Conservation (phyloP, 2,113 vertebrate genomes). For the Bagarius yarrelli region DNA sequence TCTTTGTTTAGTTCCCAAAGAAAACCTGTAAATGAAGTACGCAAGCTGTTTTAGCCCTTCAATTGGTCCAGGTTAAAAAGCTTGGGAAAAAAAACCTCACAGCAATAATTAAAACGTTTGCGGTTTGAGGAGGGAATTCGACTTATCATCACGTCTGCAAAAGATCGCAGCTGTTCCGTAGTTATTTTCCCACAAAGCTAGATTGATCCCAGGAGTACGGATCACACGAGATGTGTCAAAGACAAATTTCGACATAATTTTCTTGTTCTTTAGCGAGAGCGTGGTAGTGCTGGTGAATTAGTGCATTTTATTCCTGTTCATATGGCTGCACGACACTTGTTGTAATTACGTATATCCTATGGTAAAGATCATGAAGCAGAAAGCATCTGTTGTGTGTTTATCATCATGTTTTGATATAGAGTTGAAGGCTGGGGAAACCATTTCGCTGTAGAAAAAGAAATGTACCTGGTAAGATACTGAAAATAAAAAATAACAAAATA, state of each 20-base stretch:
- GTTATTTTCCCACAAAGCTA: conserved; percentile 68
- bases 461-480: background rate
- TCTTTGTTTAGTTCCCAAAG: background rate
- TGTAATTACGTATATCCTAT: too few relatives aligned
- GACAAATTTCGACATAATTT: conserved; percentile 62
- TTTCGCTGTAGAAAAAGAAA: background rate
- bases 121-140: conserved; percentile 48
- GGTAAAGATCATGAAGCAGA: background rate
- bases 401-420: background rate
- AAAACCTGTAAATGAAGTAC: background rate
- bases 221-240: conserved; percentile 43
- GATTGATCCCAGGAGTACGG: conserved; percentile 57
- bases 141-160: conserved; percentile 70
- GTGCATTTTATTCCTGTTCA: background rate
- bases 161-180: conserved; percentile 67
- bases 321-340: background rate
- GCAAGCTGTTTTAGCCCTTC: background rate
- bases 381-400: background rate
- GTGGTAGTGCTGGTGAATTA: too few relatives aligned
- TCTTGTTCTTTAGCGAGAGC: background rate
- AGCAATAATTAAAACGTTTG: conserved; percentile 52
- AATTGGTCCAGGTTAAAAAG: conserved; percentile 8
- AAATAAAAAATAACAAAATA: background rate
- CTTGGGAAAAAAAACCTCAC: conserved; percentile 35
- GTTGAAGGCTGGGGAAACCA: background rate